Evolutionary conservation across 2,888 invertebrate genomes (phyloP), one percentile per base, ranked within the genome.

Genomic region (Eupithecia centaureata): DNA sequence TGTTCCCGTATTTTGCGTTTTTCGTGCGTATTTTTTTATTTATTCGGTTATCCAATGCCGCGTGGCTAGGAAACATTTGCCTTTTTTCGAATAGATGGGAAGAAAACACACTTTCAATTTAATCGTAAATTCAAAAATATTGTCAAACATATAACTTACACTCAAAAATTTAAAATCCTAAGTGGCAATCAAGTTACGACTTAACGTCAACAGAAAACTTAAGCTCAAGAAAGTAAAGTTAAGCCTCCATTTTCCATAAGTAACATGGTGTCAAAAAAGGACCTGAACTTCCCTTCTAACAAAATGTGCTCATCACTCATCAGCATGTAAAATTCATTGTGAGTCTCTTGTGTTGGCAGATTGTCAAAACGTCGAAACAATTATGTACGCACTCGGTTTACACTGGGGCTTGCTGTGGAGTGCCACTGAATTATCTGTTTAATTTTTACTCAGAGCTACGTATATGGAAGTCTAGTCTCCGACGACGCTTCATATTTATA

Each of bases 341-440:
- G 76, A 76, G 79, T 73, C 74, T 62, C 61, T 66, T 72, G 75
- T 77, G 80, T 79, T 86, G 87, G 84, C 87, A 84, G 75, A 79
- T 80, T 84, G 87, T 86, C 88, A 87, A 84, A 86, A 85, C 79
- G 82, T 80, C 77, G 77, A 79, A 81, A 83, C 86, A 86, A 89
- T 88, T 86, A 86, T 81, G 80, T 79, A 57, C 57, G 32, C 32
- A 56, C 54, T 15, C 30, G 28, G 15, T 56, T 56, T 56, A n/a
- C 28, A 30, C 54, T 8, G 5, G 15, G 18, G n/a, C 54, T 30
- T 15, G n/a, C n/a, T 30, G 5, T 30, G n/a, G 2, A 56, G 4
- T 56, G 54, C 27, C 27, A 27, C 52, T 5, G 52, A 27, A 27
- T 56, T 28, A 28, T 28, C 30, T 56, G 54, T 56, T 30, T 2